Percentiles rank a stretch among this genome's conserved stretches.
Conservation (phyloP, 2,888 invertebrate species). For the Chrysolina americana region DNA sequence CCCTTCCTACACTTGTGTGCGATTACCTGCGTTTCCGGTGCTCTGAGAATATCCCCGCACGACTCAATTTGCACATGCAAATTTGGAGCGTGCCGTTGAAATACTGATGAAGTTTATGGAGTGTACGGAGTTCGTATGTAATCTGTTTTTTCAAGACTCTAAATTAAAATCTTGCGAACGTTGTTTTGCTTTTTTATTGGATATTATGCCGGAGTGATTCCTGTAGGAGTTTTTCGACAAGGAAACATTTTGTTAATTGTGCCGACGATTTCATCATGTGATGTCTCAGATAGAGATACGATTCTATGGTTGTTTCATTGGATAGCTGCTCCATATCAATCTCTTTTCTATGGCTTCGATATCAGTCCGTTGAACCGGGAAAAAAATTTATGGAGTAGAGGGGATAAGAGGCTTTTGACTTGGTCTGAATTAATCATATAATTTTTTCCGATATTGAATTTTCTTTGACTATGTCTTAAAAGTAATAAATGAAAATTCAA, state of each 20-base stretch:
- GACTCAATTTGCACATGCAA: constrained; percentile 61
- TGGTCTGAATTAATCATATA: too few species aligned
- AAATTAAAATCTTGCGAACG: constrained; percentile 53
- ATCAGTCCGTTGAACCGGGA: too few species aligned
- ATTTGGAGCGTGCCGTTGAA: constrained; percentile 56
- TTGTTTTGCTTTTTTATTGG: constrained; percentile 27
- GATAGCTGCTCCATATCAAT: too few species aligned
- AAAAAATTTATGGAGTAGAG: too few species aligned
- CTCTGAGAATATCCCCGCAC: constrained; percentile 41
- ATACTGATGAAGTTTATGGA: constrained; percentile 55
- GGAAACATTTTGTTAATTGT: neutral
- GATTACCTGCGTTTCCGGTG: constrained; percentile 1
- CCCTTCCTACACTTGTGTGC: neutral
- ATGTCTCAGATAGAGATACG: too few species aligned
- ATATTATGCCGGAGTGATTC: neutral
- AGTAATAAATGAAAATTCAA: too few species aligned
- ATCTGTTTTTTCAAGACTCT: constrained; percentile 49
- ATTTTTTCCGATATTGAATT: too few species aligned
- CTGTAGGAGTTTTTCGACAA: neutral
- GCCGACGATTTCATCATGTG: too few species aligned
- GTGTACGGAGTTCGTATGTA: constrained; percentile 49
- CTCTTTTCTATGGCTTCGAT: too few species aligned
- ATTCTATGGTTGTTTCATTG: too few species aligned
- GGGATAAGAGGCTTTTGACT: too few species aligned
- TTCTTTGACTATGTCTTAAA: too few species aligned